A percentile compares a stretch with the other conserved stretches of the same genome.
Evolutionary conservation across 2,113 vertebrate genomes (phyloP).

Genomic region (Pseudopodoces humilis): DNA sequence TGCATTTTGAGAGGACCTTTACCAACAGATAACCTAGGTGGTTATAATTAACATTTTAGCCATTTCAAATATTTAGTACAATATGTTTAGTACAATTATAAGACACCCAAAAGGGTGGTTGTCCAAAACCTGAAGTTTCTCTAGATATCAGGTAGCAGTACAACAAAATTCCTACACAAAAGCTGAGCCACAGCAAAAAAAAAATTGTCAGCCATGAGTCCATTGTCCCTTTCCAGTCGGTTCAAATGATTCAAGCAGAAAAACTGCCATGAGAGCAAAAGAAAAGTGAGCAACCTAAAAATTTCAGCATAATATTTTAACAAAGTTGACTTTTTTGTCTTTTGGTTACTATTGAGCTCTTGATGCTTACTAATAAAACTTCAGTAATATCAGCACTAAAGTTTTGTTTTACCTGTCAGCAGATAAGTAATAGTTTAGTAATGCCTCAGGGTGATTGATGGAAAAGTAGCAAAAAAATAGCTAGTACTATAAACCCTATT

Average conservation of each 20-base stretch:
- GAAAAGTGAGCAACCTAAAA: background rate
- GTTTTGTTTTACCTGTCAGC: slow-evolving; percentile 36
- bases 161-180: background rate
- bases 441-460: slow-evolving; percentile 34
- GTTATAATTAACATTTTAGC: background rate
- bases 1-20: slow-evolving; percentile 9
- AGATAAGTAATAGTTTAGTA: slow-evolving; percentile 62
- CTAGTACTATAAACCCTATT: slow-evolving; percentile 57
- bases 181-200: background rate
- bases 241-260: background rate
- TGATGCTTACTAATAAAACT: slow-evolving; percentile 46
- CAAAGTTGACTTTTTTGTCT: slow-evolving; percentile 3
- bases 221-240: background rate
- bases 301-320: background rate
- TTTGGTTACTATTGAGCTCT: slow-evolving; percentile 23
- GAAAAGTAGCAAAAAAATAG: slow-evolving; percentile 41
- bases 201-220: background rate
- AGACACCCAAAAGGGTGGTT: background rate
- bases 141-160: background rate
- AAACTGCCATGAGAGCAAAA: background rate
- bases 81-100: background rate
- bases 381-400: slow-evolving; percentile 52
- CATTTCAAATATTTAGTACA: background rate
- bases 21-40: background rate
- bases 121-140: background rate